Evolutionary conservation across 1,140 invertebrate genomes (phyloP).

Genomic region (Uloborus diversus): DNA sequence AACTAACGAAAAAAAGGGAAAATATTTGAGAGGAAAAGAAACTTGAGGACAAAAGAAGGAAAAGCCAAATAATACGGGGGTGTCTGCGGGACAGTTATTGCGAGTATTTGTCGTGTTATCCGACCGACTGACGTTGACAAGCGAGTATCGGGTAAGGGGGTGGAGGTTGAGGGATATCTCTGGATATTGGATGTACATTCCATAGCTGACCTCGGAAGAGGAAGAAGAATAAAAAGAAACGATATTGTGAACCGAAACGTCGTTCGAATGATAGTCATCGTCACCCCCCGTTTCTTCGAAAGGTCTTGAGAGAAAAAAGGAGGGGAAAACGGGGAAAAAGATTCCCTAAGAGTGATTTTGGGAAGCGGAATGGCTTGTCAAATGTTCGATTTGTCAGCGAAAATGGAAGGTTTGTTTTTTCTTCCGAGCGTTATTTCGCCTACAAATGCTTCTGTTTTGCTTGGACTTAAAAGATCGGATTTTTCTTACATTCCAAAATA

Average conservation of each 20-base stretch:
- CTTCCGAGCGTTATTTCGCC: not conserved
- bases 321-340: too few species aligned
- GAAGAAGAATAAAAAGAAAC: not conserved
- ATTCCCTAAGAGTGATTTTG: too few species aligned
- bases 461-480: too few species aligned
- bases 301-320: not conserved
- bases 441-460: too few species aligned
- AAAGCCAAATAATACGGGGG: slow-evolving; percentile 33
- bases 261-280: slow-evolving; percentile 34
- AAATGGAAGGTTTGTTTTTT: not conserved
- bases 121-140: slow-evolving; percentile 48
- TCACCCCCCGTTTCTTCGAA: not conserved
- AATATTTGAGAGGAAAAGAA: too few species aligned
- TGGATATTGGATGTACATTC: slow-evolving; percentile 44
- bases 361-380: not conserved
- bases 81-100: slow-evolving; percentile 42
- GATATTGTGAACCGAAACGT: slow-evolving; percentile 1
- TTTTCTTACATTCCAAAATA: too few species aligned
- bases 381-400: not conserved
- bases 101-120: slow-evolving; percentile 50
- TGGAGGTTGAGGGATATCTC: too few species aligned
- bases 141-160: not conserved
- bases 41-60: not conserved
- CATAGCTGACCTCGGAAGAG: not conserved
- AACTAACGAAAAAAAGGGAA: too few species aligned